Evolutionary conservation across 2,113 vertebrate genomes (phyloP).

Genomic region (Ptilorrhoa leucosticta): DNA sequence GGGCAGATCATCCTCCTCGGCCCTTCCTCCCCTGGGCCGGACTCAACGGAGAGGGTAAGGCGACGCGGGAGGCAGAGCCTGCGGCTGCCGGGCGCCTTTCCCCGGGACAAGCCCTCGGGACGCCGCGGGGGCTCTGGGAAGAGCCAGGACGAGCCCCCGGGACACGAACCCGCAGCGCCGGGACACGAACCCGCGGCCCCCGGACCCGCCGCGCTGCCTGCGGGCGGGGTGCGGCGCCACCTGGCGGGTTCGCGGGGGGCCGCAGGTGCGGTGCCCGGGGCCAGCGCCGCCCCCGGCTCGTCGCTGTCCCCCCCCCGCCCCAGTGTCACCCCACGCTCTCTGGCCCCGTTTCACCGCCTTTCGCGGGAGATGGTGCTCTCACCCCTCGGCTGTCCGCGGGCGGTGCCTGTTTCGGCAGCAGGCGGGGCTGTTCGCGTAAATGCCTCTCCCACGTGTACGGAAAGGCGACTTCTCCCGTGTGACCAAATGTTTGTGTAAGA

Average conservation of each 20-base stretch:
- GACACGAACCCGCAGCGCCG: rapidly evolving
- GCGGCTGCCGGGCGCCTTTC: background rate
- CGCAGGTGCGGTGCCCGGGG: background rate
- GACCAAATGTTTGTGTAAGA: too few species aligned
- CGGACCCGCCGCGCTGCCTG: background rate
- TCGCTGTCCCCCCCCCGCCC: background rate
- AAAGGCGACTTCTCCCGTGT: background rate
- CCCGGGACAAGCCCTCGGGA: background rate
- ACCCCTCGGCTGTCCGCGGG: background rate
- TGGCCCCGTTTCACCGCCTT: background rate
- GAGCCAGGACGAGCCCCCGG: rapidly evolving
- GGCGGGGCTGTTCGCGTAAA: background rate
- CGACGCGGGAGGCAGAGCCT: background rate
- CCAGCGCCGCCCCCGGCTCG: background rate
- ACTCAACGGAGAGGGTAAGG: background rate
- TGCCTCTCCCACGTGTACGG: background rate
- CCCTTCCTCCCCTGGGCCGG: background rate
- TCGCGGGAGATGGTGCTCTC: background rate
- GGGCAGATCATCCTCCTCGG: background rate
- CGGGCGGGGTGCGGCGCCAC: background rate
- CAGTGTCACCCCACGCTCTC: background rate
- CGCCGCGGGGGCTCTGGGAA: background rate
- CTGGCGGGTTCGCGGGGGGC: background rate
- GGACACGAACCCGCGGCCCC: background rate
- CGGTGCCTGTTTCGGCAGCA: background rate